A percentile compares a stretch with the other conserved stretches of the same genome.
Conservation (phyloP, 2,888 invertebrate genomes). For the Lithophane leautieri region DNA sequence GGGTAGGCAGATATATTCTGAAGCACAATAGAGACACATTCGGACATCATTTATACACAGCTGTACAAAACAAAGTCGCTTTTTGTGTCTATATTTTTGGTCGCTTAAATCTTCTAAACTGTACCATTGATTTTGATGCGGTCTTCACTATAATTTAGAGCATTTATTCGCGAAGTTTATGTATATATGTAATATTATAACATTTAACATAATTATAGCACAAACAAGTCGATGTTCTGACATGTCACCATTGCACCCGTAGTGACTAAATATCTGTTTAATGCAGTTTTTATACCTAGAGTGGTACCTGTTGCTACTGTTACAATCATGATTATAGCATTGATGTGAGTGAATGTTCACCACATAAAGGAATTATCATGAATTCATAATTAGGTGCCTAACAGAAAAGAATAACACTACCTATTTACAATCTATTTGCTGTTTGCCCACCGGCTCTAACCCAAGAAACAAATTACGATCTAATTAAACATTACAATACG, state of each 20-base stretch:
- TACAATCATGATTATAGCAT: neutral
- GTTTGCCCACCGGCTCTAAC: neutral
- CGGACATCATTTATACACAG: neutral
- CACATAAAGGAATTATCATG: neutral
- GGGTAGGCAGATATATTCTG: neutral
- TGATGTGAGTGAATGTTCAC: neutral
- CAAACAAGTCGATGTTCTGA: neutral
- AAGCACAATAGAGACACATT: neutral
- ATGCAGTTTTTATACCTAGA: neutral
- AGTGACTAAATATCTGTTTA: neutral
- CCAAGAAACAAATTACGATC: constrained; percentile 21
- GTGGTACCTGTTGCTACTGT: neutral
- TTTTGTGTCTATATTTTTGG: neutral
- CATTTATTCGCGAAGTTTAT: neutral
- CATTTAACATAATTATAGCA: neutral
- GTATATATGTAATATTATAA: neutral
- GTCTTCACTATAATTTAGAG: neutral
- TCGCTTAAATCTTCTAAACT: neutral
- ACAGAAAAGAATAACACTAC: neutral
- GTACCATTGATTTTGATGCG: neutral
- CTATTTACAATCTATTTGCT: neutral
- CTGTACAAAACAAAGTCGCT: neutral
- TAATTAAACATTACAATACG: constrained; percentile 51
- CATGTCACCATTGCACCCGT: neutral
- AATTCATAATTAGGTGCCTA: neutral